Base-by-base conservation (phyloP, 2,888 invertebrate species). In the Tiphia femorata region DNA sequence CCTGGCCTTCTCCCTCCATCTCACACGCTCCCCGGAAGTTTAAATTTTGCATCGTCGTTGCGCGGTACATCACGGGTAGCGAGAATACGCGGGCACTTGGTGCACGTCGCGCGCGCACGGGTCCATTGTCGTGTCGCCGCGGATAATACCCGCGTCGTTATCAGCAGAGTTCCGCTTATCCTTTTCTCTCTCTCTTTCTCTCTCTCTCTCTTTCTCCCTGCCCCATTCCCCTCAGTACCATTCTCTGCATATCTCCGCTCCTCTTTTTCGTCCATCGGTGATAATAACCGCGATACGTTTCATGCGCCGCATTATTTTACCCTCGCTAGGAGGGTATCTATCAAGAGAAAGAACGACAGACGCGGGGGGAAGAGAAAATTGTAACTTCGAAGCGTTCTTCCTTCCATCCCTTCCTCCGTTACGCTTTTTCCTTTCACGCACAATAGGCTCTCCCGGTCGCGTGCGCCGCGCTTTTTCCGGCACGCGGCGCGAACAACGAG, bases 41-140 rank as follows among this genome's bases (percentile, higher is more conserved):
- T 37, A 57, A 64, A 70, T 67, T 70, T 61, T 54, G 42, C 54
- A 54, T 64, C 46, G 58, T n/a, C n/a, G 42, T 30, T 41, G 46
- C 12, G 17, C 33, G 27, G 38, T 55, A 52, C 53, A 50, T 62
- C 57, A 33, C 25, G n/a, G n/a, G n/a, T n/a, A n/a, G n/a, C n/a
- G n/a, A n/a, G n/a, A n/a, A n/a, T n/a, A n/a, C n/a, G n/a, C n/a
- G n/a, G n/a, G n/a, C n/a, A n/a, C n/a, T n/a, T n/a, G n/a, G n/a
- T n/a, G n/a, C n/a, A n/a, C n/a, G n/a, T n/a, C n/a, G n/a, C 25
- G 25, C 25, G 25, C n/a, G 33, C n/a, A 7, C 8, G 33, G 5
- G 5, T 12, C 38, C 5, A 4, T 12, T 4, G 17, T n/a, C 38
- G 16, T n/a, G n/a, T n/a, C n/a, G n/a, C n/a, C n/a, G n/a, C n/a